Evolutionary conservation across 2,797 vertebrate genomes (phyloP).

Genomic region (Periparus ater): DNA sequence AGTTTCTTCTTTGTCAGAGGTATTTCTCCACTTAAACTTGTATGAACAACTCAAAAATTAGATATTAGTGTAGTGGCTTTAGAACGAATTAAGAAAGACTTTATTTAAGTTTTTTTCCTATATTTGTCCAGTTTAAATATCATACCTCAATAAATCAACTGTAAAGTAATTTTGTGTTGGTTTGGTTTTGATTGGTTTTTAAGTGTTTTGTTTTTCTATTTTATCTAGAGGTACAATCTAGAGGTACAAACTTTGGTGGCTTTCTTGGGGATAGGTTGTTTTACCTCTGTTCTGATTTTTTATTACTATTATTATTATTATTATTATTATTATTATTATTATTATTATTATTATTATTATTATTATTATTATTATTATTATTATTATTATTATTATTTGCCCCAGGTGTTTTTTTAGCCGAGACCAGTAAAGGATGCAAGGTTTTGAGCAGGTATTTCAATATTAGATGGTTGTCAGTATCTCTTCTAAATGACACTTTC

Average conservation of each 20-base stretch:
- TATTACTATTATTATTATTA: too few relatives aligned
- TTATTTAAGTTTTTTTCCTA: not conserved
- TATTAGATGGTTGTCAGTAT: not conserved
- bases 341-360: too few relatives aligned
- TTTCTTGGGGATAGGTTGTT: not conserved
- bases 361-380: too few relatives aligned
- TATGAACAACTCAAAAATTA: not conserved
- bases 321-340: too few relatives aligned
- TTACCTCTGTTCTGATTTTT: not conserved
- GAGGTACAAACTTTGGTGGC: rapidly evolving
- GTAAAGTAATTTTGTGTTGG: not conserved
- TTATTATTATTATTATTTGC: not conserved
- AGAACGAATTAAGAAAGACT: not conserved
- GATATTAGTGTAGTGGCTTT: not conserved
- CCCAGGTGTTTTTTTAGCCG: rapidly evolving
- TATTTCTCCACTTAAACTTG: not conserved
- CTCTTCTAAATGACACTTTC: not conserved
- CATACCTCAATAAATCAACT: not conserved
- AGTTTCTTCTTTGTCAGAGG: not conserved
- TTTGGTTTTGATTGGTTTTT: rapidly evolving
- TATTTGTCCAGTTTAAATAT: not conserved
- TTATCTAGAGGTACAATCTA: not conserved
- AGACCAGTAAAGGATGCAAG: not conserved
- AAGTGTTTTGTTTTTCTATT: not conserved
- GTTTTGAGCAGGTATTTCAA: not conserved